Percentiles rank a stretch among this genome's conserved stretches.
phyloP scores from a whole-genome alignment of 2,113 vertebrate genomes.

The Mugil cephalus region DNA sequence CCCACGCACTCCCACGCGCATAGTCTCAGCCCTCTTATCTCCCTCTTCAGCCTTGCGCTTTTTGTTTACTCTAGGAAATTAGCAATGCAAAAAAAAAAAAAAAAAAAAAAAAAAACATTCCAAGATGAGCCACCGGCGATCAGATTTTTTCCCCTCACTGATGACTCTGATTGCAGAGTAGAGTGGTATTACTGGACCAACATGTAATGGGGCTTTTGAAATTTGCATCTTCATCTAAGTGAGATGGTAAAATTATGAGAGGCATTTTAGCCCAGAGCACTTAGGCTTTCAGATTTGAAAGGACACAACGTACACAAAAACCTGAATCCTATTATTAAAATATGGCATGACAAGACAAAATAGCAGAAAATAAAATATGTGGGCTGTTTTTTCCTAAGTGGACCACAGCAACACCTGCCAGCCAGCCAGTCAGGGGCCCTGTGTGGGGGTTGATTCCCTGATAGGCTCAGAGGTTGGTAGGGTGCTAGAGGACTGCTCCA shows the following conservation, averaged over 20 bases:
- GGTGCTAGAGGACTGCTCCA: background rate
- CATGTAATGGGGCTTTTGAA: background rate
- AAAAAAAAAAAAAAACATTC: constrained; percentile 27
- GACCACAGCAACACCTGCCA: background rate
- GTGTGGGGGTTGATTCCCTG: too few species aligned
- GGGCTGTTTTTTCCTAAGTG: background rate
- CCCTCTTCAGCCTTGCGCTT: constrained; percentile 3
- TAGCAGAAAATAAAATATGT: background rate
- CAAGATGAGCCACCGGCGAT: background rate
- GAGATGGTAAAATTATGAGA: background rate
- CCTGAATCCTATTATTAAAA: background rate
- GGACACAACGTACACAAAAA: background rate
- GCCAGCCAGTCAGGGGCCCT: too few species aligned
- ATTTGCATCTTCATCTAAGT: background rate
- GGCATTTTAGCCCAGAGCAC: background rate
- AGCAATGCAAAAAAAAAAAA: constrained; percentile 9
- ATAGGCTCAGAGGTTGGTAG: background rate
- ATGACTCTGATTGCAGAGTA: background rate
- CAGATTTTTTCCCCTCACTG: background rate
- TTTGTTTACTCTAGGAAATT: constrained; percentile 14
- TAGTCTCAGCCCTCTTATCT: constrained; percentile 19
- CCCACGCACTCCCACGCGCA: background rate
- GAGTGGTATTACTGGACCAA: background rate
- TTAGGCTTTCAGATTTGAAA: background rate
- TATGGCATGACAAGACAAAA: background rate